Evolutionary conservation across 2,113 vertebrate species (phyloP).

Genomic region (Callaeas wilsoni): DNA sequence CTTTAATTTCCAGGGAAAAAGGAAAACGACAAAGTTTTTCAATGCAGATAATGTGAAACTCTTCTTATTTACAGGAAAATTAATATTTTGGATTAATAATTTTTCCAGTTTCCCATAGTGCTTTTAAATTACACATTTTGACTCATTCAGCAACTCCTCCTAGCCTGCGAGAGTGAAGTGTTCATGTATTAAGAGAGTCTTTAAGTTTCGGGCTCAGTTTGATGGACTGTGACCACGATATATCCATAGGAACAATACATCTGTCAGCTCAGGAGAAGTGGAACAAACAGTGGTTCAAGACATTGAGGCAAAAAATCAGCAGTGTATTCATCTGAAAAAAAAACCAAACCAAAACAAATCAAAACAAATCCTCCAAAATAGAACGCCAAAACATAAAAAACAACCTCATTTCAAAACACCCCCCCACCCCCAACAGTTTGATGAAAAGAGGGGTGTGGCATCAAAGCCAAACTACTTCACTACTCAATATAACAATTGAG

Average conservation of each 20-base stretch:
- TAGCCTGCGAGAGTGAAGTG: not conserved
- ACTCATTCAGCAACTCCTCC: not conserved
- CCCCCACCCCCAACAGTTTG: fast-evolving
- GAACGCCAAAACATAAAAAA: not conserved
- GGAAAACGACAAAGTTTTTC: not conserved
- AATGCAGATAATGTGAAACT: not conserved
- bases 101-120: not conserved
- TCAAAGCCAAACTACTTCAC: not conserved
- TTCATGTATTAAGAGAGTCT: not conserved
- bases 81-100: not conserved
- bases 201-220: not conserved
- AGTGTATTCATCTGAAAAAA: not conserved
- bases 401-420: not conserved
- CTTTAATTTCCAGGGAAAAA: not conserved
- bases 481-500: not conserved
- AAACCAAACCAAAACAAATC: no score
- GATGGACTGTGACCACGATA: not conserved
- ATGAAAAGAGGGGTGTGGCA: not conserved
- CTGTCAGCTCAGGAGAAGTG: not conserved
- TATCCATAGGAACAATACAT: not conserved
- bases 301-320: not conserved
- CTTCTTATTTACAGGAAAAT: not conserved
- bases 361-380: not conserved
- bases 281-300: not conserved
- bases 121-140: not conserved